Conservation (phyloP, 1,140 invertebrate species). For the Orchestia grillus region DNA sequence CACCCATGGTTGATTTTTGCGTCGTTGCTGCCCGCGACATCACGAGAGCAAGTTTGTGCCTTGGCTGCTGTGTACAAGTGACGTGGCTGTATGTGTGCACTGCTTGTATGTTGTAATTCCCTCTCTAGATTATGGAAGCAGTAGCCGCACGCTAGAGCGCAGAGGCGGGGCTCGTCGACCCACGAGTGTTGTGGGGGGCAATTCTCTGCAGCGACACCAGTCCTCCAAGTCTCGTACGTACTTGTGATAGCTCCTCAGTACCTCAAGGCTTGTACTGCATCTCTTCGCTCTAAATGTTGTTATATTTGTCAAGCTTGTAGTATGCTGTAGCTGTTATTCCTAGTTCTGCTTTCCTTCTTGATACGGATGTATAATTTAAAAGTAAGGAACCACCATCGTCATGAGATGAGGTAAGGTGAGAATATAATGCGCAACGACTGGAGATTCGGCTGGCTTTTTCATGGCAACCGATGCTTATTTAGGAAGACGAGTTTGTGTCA, state of each 20-base stretch:
- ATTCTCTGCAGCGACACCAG: conserved; percentile 15
- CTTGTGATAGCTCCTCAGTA: background rate
- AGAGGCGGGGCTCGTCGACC: background rate
- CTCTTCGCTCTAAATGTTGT: conserved; percentile 1
- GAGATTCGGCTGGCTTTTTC: background rate
- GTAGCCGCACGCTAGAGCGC: conserved; percentile 30
- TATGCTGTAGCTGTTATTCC: background rate
- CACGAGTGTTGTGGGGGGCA: conserved; percentile 20
- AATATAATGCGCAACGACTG: background rate
- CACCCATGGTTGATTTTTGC: background rate
- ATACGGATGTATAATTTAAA: background rate
- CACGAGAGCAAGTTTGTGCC: conserved; percentile 17
- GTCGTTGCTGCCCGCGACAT: background rate
- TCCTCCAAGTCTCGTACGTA: conserved; percentile 50
- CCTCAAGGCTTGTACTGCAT: conserved; percentile 38
- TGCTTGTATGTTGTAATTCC: background rate
- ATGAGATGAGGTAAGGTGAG: background rate
- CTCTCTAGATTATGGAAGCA: conserved; percentile 48
- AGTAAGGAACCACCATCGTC: background rate
- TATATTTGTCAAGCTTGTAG: background rate
- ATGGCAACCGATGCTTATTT: no score
- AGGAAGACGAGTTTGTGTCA: no score
- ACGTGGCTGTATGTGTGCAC: background rate
- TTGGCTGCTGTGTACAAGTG: conserved; percentile 45
- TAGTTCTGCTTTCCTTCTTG: background rate